Conservation (phyloP, 1,140 invertebrate species). For the Zaprionus lachaisei region DNA sequence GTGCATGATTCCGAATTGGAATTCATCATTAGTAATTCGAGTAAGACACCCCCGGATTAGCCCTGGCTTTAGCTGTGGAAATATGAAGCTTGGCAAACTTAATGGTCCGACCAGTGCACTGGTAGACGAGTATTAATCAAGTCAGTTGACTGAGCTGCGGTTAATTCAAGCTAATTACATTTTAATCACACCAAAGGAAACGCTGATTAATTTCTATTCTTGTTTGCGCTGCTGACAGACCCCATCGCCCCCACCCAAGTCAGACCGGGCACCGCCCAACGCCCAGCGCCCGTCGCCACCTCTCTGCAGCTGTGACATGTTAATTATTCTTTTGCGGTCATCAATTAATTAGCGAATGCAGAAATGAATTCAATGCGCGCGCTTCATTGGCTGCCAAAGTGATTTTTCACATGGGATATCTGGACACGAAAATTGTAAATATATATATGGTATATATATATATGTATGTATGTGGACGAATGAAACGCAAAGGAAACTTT, state of each 20-base stretch:
- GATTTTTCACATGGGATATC: constrained; percentile 44
- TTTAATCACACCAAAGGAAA: constrained; percentile 50
- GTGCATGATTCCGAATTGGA: neutral
- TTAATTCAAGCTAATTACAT: constrained; percentile 63
- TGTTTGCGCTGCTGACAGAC: constrained; percentile 6
- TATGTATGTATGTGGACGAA: neutral
- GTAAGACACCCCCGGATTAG: neutral
- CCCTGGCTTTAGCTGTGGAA: neutral
- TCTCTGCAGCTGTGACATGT: constrained; percentile 19
- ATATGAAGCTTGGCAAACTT: neutral
- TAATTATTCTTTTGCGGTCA: constrained; percentile 43
- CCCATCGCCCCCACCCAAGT: neutral
- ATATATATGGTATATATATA: neutral
- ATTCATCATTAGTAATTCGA: neutral
- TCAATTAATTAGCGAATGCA: constrained; percentile 69
- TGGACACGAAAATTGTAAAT: neutral
- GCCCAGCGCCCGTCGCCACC: neutral
- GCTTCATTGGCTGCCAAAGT: constrained; percentile 58
- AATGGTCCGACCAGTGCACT: neutral
- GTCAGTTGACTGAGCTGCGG: constrained; percentile 37
- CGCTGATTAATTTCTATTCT: constrained; percentile 63
- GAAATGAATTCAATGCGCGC: constrained; percentile 39
- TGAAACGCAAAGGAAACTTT: neutral
- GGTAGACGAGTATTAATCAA: constrained; percentile 50
- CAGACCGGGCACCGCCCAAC: neutral